Evolutionary conservation across 2,113 vertebrate genomes (phyloP).

Genomic region (Microcebus ravelobensis): DNA sequence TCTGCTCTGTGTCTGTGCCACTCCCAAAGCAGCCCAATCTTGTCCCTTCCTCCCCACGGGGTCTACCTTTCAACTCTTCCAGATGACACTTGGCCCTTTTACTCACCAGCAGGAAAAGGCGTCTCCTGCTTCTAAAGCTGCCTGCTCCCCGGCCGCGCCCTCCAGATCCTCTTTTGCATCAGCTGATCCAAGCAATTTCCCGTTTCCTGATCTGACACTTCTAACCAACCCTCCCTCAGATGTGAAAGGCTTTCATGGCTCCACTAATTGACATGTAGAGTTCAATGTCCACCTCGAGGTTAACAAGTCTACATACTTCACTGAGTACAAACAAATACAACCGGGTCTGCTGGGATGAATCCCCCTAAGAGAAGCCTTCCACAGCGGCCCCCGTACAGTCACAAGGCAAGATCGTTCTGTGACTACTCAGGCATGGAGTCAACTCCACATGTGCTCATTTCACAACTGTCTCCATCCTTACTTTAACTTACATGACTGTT

Average conservation of each 20-base stretch:
- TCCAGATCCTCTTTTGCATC: constrained; percentile 69
- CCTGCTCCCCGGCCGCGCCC: constrained; percentile 10
- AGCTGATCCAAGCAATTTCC: constrained; percentile 68
- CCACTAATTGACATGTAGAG: not conserved
- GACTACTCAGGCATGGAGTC: not conserved
- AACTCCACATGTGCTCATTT: not conserved
- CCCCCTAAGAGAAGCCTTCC: not conserved
- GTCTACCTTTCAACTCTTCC: not conserved
- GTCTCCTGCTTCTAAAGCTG: constrained; percentile 50
- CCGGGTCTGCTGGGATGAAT: not conserved
- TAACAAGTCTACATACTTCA: not conserved
- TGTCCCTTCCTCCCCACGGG: not conserved
- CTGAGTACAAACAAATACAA: constrained; percentile 13
- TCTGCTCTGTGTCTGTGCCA: not conserved
- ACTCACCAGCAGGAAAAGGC: constrained; percentile 49
- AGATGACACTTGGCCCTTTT: not conserved
- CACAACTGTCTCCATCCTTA: not conserved
- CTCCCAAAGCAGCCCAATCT: not conserved
- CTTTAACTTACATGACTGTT: not conserved
- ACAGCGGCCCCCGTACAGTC: not conserved
- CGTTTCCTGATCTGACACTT: constrained; percentile 41
- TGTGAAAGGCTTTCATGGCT: not conserved
- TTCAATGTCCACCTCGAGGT: not conserved
- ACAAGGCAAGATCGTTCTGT: not conserved
- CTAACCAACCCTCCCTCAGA: not conserved